Evolutionary conservation across 2,797 vertebrate species (phyloP), one percentile per base, ranked within the genome.

Genomic region (Parotocinclus haroldoi): DNA sequence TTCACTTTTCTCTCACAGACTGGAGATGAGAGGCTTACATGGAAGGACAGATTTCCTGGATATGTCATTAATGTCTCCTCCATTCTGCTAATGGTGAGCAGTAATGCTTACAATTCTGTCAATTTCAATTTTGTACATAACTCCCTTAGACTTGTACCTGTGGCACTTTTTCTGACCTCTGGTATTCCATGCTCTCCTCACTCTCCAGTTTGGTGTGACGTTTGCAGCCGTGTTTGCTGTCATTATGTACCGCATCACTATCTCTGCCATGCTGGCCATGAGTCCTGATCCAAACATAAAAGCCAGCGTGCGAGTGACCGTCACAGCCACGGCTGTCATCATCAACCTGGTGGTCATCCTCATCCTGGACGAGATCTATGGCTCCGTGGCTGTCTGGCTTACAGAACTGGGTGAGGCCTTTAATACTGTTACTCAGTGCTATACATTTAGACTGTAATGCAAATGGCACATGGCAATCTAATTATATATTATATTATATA

Each of bases 271-370:
- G 0, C 84, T 99, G 63, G 91, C 95, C 14, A 94, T 99, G 93
- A 98, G 93, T 76, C 86, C 94, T 13, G 94, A 92, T 9, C 92
- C 93, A 0, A 89, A 88, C 0, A 93, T 95, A n/a, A 88, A 94
- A 40, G 95, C 92, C 40, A 93, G 95, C 0, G 92, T 94, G 0
- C 88, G 93, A 0, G 89, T 96, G 75, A 98, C 95, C 0, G 96
- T 99, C 58, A 98, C 95, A 0, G 95, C 96, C 73, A 99, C 97
- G 0, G 96, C 96, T 0, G 96, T 97, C 76, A 97, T 99, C 76
- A 97, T 99, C 77, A 99, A 99, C 82, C 84, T 99, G 68, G 95
- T 99, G 65, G 93, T 98, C 73, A 99, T 99, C 82, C 94, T 99
- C 75, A 94, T 99, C 55, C 85, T 99, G 82, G 97, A 99, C 1